phyloP scores from a whole-genome alignment of 2,888 invertebrate species.

The Zele albiditarsus region DNA sequence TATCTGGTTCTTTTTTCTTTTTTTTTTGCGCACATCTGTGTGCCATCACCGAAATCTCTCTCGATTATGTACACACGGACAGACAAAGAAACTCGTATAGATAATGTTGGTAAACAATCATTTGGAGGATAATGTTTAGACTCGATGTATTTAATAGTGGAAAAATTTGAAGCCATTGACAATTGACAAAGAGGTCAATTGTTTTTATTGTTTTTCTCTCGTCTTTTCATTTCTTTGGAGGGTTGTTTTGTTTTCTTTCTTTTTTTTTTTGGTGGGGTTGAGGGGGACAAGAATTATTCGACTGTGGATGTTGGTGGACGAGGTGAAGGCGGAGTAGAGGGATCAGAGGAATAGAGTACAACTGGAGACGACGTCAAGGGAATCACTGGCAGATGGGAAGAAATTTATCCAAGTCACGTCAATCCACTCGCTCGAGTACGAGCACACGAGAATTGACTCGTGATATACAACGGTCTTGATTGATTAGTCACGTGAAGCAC shows the following conservation, averaged over 20 bases:
- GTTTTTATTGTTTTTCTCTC: neutral
- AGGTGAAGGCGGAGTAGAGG: neutral
- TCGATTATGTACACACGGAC: neutral
- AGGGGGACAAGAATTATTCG: neutral
- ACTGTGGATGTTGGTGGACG: neutral
- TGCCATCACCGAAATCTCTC: neutral
- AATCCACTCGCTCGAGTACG: constrained; percentile 14
- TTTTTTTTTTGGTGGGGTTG: neutral
- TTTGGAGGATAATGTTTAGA: neutral
- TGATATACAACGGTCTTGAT: constrained; percentile 23
- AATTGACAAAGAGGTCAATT: constrained; percentile 13
- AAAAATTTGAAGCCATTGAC: neutral
- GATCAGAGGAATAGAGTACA: neutral
- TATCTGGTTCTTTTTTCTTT: neutral
- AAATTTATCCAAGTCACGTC: constrained; percentile 33
- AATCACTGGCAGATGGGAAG: constrained; percentile 4
- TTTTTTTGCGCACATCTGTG: neutral
- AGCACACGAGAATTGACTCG: constrained; percentile 27
- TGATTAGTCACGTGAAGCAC: constrained; percentile 36
- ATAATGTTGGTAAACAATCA: neutral
- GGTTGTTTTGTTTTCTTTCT: neutral
- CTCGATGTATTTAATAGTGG: neutral
- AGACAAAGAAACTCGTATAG: neutral
- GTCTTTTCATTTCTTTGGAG: neutral
- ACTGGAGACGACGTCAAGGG: constrained; percentile 16